Evolutionary conservation across 2,113 vertebrate genomes (phyloP).

Genomic region (Bos indicus): DNA sequence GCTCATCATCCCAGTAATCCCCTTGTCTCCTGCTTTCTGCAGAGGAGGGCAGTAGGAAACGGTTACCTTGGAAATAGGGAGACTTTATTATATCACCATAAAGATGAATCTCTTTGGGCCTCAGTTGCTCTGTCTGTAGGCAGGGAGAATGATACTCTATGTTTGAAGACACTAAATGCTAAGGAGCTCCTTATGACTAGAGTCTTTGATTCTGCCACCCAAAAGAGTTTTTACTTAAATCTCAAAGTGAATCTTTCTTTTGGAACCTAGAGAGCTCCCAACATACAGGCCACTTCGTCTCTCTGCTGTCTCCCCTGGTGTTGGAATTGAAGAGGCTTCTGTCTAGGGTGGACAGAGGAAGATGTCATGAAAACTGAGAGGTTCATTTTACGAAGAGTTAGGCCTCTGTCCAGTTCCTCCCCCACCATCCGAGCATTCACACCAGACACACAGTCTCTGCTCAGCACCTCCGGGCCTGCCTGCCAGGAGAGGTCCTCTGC

Average conservation of each 20-base stretch:
- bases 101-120: background rate
- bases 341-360: background rate
- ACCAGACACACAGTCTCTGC: background rate
- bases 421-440: background rate
- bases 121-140: background rate
- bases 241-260: background rate
- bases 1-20: background rate
- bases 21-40: background rate
- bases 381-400: background rate
- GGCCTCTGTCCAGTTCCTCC: background rate
- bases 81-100: background rate
- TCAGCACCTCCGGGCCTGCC: background rate
- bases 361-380: background rate
- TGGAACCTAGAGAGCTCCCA: background rate
- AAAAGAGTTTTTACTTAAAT: background rate
- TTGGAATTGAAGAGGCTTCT: background rate
- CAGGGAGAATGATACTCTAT: background rate
- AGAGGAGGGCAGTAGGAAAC: background rate
- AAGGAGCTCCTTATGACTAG: background rate
- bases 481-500: background rate
- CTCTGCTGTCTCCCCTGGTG: background rate
- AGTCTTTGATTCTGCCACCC: background rate
- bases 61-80: background rate
- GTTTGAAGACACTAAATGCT: background rate
- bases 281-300: background rate